Evolutionary conservation across 2,113 vertebrate genomes (phyloP).

Genomic region (Notothenia rossii): DNA sequence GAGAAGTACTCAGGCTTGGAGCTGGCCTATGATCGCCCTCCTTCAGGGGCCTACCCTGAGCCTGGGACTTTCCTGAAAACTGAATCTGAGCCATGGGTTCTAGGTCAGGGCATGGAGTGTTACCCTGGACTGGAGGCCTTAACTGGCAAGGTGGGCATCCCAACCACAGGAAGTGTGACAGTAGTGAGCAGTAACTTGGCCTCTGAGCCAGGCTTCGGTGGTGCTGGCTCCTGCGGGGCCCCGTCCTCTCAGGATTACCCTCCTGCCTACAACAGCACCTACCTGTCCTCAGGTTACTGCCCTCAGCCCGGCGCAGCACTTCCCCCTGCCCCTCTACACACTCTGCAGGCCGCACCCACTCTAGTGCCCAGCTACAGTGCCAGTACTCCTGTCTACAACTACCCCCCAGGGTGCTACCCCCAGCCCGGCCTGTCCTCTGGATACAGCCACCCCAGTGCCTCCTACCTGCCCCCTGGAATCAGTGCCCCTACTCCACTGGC

Average conservation of each 20-base stretch:
- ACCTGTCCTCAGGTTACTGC: constrained; percentile 90
- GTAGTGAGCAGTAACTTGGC: constrained; percentile 80
- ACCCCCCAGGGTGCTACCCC: constrained; percentile 84
- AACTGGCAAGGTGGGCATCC: constrained; percentile 85
- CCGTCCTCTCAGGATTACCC: constrained; percentile 89
- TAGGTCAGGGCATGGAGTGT: constrained; percentile 84
- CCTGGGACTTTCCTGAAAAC: constrained; percentile 88
- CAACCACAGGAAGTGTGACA: constrained; percentile 85
- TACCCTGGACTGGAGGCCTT: constrained; percentile 89
- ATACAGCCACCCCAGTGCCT: constrained; percentile 87
- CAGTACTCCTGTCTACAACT: constrained; percentile 89
- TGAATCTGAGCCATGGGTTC: constrained; percentile 90
- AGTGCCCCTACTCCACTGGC: constrained; percentile 88
- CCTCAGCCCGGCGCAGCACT: constrained; percentile 85
- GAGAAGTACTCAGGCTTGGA: constrained; percentile 95
- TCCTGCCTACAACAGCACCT: constrained; percentile 88
- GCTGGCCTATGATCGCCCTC: constrained; percentile 88
- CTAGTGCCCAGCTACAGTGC: constrained; percentile 88
- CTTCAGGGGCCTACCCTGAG: constrained; percentile 76
- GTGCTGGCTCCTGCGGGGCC: constrained; percentile 66
- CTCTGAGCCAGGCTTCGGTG: constrained; percentile 84
- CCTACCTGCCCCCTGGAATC: constrained; percentile 88
- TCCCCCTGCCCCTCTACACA: constrained; percentile 77
- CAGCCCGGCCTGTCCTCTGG: constrained; percentile 82
- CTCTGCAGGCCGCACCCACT: constrained; percentile 80